phyloP scores from a whole-genome alignment of 2,113 vertebrate species.

The Phrynocephalus versicolor region DNA sequence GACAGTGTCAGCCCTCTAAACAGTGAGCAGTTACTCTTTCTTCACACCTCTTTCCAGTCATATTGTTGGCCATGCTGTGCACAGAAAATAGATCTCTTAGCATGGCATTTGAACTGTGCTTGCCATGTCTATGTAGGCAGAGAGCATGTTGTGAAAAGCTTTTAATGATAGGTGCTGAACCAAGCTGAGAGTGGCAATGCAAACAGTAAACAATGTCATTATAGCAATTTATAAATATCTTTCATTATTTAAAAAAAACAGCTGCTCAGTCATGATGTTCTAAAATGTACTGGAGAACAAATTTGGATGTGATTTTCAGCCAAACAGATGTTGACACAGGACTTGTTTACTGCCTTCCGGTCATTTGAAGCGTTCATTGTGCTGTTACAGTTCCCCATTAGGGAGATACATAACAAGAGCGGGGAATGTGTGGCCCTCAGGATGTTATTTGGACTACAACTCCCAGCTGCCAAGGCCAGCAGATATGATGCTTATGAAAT shows the following conservation, averaged over 20 bases:
- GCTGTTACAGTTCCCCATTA: not conserved
- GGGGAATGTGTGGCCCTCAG: not conserved
- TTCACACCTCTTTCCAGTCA: constrained; percentile 23
- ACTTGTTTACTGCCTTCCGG: not conserved
- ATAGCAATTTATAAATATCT: constrained; percentile 52
- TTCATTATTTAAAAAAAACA: constrained; percentile 65
- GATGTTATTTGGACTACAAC: not conserved
- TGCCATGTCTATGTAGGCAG: constrained; percentile 28
- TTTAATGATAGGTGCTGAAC: constrained; percentile 60
- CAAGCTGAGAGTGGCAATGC: constrained; percentile 23
- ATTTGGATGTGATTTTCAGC: constrained; percentile 7
- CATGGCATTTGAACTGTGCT: constrained; percentile 14
- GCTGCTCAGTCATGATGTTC: constrained; percentile 40
- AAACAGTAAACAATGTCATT: constrained; percentile 57
- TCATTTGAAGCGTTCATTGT: not conserved
- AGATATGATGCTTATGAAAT: not conserved
- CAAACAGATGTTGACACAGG: not conserved
- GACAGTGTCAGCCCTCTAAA: not conserved
- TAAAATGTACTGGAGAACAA: not conserved
- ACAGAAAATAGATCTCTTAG: not conserved
- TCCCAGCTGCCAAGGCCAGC: not conserved
- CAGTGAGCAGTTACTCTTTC: not conserved
- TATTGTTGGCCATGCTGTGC: not conserved
- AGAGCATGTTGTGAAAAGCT: constrained; percentile 29
- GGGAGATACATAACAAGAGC: not conserved